Conservation (phyloP, 2,888 invertebrate genomes). For the Epirrita christyi region DNA sequence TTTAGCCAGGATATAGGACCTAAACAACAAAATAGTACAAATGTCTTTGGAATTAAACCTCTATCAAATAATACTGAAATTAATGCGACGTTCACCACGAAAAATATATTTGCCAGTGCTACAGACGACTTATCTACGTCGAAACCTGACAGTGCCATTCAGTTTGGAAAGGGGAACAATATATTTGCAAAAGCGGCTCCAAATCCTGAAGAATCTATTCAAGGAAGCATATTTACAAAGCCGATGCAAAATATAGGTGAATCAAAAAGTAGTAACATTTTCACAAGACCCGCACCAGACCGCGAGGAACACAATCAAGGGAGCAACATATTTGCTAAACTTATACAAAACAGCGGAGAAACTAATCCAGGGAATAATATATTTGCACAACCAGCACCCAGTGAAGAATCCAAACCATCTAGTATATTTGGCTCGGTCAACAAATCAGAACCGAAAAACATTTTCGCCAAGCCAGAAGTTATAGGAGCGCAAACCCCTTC, state of each 20-base stretch:
- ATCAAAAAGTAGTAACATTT: constrained; percentile 12
- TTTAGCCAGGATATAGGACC: constrained; percentile 38
- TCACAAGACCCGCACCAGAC: constrained; percentile 36
- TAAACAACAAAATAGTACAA: constrained; percentile 33
- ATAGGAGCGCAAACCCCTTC: constrained; percentile 36
- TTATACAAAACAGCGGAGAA: constrained; percentile 5
- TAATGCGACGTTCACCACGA: constrained; percentile 9
- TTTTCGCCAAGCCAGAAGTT: constrained; percentile 47
- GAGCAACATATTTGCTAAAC: constrained; percentile 15
- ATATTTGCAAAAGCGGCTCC: constrained; percentile 56
- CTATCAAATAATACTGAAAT: constrained; percentile 20
- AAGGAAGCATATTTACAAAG: constrained; percentile 29
- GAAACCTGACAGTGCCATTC: constrained; percentile 45
- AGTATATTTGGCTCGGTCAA: constrained; percentile 61
- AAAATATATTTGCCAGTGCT: constrained; percentile 39
- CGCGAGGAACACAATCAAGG: constrained; percentile 8
- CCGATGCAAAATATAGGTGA: constrained; percentile 19
- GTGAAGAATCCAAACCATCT: constrained; percentile 45
- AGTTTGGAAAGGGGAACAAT: constrained; percentile 49
- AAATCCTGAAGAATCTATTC: constrained; percentile 20
- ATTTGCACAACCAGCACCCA: constrained; percentile 53
- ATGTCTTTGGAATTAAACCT: constrained; percentile 39
- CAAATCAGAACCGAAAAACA: constrained; percentile 47
- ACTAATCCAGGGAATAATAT: constrained; percentile 44
- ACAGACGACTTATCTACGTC: constrained; percentile 45